Conservation (phyloP, 64 coral and sea anemone species). For the Catalaphyllia jardinei region DNA sequence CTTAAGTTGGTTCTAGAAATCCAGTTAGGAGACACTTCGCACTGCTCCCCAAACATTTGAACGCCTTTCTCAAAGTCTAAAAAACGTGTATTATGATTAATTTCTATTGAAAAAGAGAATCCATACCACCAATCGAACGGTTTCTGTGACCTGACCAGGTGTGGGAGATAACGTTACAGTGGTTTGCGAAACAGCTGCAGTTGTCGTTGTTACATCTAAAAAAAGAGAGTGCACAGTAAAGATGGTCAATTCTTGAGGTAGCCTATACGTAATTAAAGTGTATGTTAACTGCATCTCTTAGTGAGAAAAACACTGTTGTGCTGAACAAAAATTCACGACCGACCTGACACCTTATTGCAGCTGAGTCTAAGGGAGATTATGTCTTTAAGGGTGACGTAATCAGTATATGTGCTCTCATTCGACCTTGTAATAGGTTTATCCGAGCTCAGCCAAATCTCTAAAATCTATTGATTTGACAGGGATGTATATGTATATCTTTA, state of each 20-base stretch:
- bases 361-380: background rate
- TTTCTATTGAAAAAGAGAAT: background rate
- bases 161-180: background rate
- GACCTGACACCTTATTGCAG: background rate
- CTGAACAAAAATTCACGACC: background rate
- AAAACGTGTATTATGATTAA: background rate
- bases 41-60: background rate
- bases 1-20: too few species aligned
- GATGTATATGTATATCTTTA: too few species aligned
- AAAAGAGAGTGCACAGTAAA: background rate
- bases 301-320: background rate
- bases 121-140: conserved; percentile 29
- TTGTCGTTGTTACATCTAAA: background rate
- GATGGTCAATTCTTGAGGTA: background rate
- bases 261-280: too few species aligned
- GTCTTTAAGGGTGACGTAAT: background rate
- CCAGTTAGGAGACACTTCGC: too few species aligned
- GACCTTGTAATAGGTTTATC: too few species aligned
- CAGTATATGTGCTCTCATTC: background rate
- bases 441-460: too few species aligned
- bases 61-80: background rate
- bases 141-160: background rate
- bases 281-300: background rate
- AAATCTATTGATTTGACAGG: too few species aligned
- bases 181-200: background rate